Evolutionary conservation across 2,113 vertebrate species (phyloP), one percentile per base, ranked within the genome.

Genomic region (Rissa tridactyla): DNA sequence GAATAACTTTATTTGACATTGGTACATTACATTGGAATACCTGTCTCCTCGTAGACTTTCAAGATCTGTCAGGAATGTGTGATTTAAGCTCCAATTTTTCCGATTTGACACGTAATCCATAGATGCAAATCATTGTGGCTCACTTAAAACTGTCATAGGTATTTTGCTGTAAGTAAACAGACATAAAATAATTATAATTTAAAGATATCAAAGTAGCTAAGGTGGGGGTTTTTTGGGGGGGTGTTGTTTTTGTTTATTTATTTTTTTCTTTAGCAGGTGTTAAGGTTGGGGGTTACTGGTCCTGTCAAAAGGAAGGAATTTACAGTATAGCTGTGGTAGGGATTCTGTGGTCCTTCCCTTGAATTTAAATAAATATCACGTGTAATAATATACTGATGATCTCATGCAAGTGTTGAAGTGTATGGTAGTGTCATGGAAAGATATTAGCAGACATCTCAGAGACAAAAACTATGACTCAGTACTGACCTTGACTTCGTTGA

Each of bases 51-150:
- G 23, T 21, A 25, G 54, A 32, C 71, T 93, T 95, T 92, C 88
- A 97, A 97, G 93, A 81, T 96, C 90, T 94, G 57, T n/a, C 2
- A 5, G 77, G 85, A 94, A 73, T 64, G 34, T 88, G 26, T 87
- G 95, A 98, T 97, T 98, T 97, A 97, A 97, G 70, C 29, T 54
- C 30, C 73, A 77, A 44, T 96, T 98, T 96, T 97, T 97, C 90
- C 94, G 57, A 69, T 88, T 61, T 97, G 97, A 97, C 96, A 93
- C 7, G 13, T 96, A 97, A 98, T 98, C 97, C 92, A 97, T 97
- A 95, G 93, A 94, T 92, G 97, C 70, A 98, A 98, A 97, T 98
- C 81, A 93, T 34, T 79, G 20, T 49, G 90, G 26, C 22, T 62
- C n/a, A 26, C 86, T 92, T 94, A 68, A 27, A 92, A 66, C 82